A percentile compares a stretch with the other conserved stretches of the same genome.
phyloP scores from a whole-genome alignment of 2,113 vertebrate genomes.

The Paratilapia polleni region DNA sequence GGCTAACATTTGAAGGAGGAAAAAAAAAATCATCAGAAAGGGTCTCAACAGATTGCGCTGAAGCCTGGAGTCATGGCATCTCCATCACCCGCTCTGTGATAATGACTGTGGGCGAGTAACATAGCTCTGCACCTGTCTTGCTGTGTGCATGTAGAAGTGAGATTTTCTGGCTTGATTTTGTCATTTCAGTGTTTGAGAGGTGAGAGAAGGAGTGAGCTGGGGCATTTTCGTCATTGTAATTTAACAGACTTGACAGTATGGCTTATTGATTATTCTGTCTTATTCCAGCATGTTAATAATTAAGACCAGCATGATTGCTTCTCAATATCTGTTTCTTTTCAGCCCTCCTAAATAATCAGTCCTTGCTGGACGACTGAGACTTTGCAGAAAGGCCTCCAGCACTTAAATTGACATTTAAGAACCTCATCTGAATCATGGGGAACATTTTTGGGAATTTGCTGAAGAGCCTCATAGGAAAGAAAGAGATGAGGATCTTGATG shows the following conservation, averaged over 20 bases:
- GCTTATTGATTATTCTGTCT: background rate
- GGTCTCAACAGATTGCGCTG: constrained; percentile 75
- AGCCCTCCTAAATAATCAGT: constrained; percentile 29
- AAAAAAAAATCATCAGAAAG: constrained; percentile 5
- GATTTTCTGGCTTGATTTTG: constrained; percentile 3
- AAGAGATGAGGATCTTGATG: constrained; percentile 95
- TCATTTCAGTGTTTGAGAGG: background rate
- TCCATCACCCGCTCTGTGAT: constrained; percentile 40
- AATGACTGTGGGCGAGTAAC: constrained; percentile 38
- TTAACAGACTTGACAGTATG: background rate
- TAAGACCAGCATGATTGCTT: background rate
- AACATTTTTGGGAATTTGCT: constrained; percentile 94
- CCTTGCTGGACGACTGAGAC: constrained; percentile 22
- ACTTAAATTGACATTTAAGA: constrained; percentile 12
- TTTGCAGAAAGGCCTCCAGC: constrained; percentile 5
- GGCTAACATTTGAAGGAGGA: constrained; percentile 49
- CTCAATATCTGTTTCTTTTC: constrained; percentile 11
- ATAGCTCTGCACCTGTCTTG: constrained; percentile 34
- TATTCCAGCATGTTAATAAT: background rate
- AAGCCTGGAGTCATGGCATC: constrained; percentile 75
- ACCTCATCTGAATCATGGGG: constrained; percentile 83
- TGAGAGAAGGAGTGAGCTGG: background rate
- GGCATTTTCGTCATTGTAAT: background rate
- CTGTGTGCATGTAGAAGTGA: background rate
- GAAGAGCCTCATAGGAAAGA: constrained; percentile 94